Evolutionary conservation across 1,140 invertebrate species (phyloP), one percentile per base, ranked within the genome.

Genomic region (Drosophila melanica): DNA sequence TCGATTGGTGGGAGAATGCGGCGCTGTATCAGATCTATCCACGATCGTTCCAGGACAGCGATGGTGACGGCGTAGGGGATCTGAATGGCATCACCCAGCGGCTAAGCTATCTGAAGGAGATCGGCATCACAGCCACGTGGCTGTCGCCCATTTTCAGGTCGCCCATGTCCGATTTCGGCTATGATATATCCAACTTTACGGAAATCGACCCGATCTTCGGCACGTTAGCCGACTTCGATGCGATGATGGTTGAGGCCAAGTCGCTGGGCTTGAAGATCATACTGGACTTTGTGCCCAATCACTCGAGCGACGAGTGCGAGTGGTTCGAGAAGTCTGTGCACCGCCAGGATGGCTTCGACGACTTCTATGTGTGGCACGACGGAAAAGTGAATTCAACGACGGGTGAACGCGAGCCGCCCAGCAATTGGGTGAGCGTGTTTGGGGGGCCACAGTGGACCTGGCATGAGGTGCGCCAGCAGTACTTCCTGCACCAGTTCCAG

Each of bases 1-100:
- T 90, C 41, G 92, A 94, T 79, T 97, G 97, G 96, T 97, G 95
- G 94, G 93, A 96, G 85, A 94, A 94, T 63, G 94, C 94, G 4
- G 90, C 94, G 1, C 92, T 97, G 4, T 97, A 97, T 86, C 96
- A 97, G 90, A 94, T 97, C 45, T 96, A 97, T 85, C 95, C 95
- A 0, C 92, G 95, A 51, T 96, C 96, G 1, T 97, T 97, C 91
- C 94, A 95, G 75, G 97, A 98, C 89, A 94, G 94, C 50, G 93
- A 96, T 82, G 95, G 94, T 5, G 95, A 97, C 90, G 96, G 97
- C 6, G 93, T 96, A 27, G 96, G 96, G 1, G 96, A 97, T 92
- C 89, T 97, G 12, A 92, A 93, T 77, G 93, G 93, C 50, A 93
- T 94, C 9, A 93, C 93, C 1, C 81, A 78, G 23, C 93, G 92